phyloP scores from a whole-genome alignment of 1,140 invertebrate species.

The Dryas iulia region DNA sequence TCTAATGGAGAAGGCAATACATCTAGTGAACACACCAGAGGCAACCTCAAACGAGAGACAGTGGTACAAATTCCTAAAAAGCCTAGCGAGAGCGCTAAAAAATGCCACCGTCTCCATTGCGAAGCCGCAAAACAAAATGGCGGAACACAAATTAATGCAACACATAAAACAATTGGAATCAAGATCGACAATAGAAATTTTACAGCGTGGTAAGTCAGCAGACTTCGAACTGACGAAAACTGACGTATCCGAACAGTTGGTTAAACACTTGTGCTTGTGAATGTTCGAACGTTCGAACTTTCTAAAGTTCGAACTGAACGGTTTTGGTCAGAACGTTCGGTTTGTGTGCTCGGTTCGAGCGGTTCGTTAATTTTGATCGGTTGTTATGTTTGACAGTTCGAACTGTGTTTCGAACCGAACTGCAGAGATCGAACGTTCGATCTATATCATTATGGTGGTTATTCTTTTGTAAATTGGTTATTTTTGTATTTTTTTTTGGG shows the following conservation, averaged over 20 bases:
- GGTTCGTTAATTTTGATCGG: background rate
- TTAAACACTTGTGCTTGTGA: conserved; percentile 58
- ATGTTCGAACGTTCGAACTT: background rate
- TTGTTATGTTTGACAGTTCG: background rate
- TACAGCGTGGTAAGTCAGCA: conserved; percentile 57
- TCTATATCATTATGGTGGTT: background rate
- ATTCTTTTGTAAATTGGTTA: background rate
- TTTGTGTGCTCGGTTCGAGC: background rate
- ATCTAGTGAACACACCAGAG: conserved; percentile 61
- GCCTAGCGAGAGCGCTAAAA: conserved; percentile 57
- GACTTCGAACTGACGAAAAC: conserved; percentile 61
- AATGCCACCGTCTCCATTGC: conserved; percentile 49
- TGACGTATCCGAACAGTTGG: conserved; percentile 52
- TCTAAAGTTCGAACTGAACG: background rate
- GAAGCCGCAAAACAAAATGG: conserved; percentile 38
- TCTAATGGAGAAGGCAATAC: conserved; percentile 51
- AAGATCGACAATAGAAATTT: conserved; percentile 61
- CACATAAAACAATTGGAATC: conserved; percentile 63
- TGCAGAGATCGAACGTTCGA: background rate
- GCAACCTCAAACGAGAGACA: conserved; percentile 64
- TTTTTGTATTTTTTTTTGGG: background rate
- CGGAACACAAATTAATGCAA: conserved; percentile 41
- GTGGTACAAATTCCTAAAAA: conserved; percentile 72
- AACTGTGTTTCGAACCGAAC: background rate
- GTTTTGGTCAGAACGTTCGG: background rate